phyloP scores from a whole-genome alignment of 2,113 vertebrate genomes.

The Coptodon rendalli region DNA sequence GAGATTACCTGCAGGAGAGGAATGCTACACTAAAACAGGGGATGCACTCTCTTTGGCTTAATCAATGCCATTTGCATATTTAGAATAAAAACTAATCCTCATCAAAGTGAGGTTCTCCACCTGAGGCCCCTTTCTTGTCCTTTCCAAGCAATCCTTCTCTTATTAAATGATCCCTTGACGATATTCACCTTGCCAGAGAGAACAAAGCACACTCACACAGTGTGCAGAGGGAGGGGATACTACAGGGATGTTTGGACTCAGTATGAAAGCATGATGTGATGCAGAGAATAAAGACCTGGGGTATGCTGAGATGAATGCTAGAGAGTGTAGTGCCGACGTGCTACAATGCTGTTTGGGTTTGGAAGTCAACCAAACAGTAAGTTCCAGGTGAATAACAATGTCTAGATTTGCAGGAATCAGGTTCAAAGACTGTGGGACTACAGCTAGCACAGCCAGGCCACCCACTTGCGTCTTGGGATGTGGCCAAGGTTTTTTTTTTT shows the following conservation, averaged over 20 bases:
- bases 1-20: conserved; percentile 45
- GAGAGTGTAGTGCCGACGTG: background rate
- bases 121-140: conserved; percentile 49
- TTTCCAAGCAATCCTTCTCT: conserved; percentile 32
- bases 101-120: conserved; percentile 52
- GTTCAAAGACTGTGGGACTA: conserved; percentile 32
- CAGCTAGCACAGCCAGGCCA: conserved; percentile 19
- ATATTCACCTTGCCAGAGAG: conserved; percentile 56
- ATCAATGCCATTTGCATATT: conserved; percentile 64
- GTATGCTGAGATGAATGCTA: conserved; percentile 4
- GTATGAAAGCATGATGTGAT: conserved; percentile 18
- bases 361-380: conserved; percentile 32
- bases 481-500: conserved; percentile 4
- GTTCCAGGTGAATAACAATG: conserved; percentile 60
- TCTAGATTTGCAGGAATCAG: conserved; percentile 40
- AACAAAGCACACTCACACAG: conserved; percentile 17
- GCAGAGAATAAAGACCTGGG: conserved; percentile 20
- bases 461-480: conserved; percentile 20
- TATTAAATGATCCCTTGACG: conserved; percentile 49
- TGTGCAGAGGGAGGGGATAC: conserved; percentile 19
- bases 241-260: conserved; percentile 30
- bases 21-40: conserved; percentile 29
- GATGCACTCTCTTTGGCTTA: conserved; percentile 24
- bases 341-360: conserved; percentile 18
- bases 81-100: conserved; percentile 59